A percentile compares a stretch with the other conserved stretches of the same genome.
Evolutionary conservation across 2,797 vertebrate species (phyloP).

Genomic region (Amblyopsis hoosieri): DNA sequence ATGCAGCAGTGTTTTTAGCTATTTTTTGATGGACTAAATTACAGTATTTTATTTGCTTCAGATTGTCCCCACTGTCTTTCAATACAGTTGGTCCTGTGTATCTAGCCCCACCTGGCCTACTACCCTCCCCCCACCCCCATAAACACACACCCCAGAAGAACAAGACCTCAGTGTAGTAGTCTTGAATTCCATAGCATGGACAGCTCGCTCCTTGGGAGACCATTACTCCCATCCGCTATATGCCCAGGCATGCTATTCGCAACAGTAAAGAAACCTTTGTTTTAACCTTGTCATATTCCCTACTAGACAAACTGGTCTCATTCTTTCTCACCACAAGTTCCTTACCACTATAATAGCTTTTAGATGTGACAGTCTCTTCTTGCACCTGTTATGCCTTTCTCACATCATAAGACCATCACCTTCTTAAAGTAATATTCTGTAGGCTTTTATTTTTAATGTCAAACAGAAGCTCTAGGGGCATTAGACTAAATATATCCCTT

Average conservation of each 20-base stretch:
- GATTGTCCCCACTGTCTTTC: neutral
- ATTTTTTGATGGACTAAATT: too few species aligned
- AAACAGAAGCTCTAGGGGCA: neutral
- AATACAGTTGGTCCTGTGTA: neutral
- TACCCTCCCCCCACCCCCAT: neutral
- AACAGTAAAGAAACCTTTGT: slow-evolving; percentile 21
- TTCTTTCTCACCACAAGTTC: slow-evolving; percentile 10
- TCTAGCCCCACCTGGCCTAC: neutral
- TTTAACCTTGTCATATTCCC: neutral
- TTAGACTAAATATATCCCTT: slow-evolving; percentile 11
- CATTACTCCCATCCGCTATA: slow-evolving; percentile 20
- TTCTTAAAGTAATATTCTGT: neutral
- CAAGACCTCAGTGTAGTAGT: slow-evolving; percentile 18
- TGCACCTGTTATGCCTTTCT: slow-evolving; percentile 7
- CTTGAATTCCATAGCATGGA: slow-evolving; percentile 33
- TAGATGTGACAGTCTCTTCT: neutral
- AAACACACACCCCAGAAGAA: slow-evolving; percentile 27
- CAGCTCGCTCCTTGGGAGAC: slow-evolving; percentile 17
- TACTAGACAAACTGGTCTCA: neutral
- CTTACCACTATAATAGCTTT: slow-evolving; percentile 6
- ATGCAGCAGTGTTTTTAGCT: too few species aligned
- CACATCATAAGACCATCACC: slow-evolving; percentile 8
- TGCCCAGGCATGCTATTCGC: slow-evolving; percentile 3
- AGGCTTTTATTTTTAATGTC: slow-evolving; percentile 12
- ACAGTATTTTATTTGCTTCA: neutral